Conservation (phyloP, 1,140 invertebrate genomes). For the Polypedilum pembai region DNA sequence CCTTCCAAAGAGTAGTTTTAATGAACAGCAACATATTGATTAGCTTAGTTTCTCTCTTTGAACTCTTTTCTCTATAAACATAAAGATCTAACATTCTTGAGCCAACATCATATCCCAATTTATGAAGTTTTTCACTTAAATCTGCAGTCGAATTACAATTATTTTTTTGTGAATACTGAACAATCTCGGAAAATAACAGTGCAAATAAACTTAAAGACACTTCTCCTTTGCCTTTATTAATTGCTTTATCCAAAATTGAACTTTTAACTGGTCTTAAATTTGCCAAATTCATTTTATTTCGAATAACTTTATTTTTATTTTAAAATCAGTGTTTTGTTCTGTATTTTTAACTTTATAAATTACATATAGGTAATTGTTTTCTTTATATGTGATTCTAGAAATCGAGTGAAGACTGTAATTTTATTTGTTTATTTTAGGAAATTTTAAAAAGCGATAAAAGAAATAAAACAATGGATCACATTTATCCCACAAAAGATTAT, state of each 20-base stretch:
- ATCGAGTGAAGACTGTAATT: no score
- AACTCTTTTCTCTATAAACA: slow-evolving; percentile 85
- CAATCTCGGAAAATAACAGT: slow-evolving; percentile 93
- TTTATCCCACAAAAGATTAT: slow-evolving; percentile 22
- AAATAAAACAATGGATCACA: not conserved
- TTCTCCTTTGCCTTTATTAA: slow-evolving; percentile 87
- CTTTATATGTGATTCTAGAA: no score
- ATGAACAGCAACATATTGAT: slow-evolving; percentile 93
- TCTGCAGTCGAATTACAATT: slow-evolving; percentile 90
- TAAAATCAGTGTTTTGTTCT: no score
- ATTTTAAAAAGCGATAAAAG: not conserved
- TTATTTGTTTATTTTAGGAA: no score
- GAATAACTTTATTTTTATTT: not conserved
- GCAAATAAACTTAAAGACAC: slow-evolving; percentile 90
- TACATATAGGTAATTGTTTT: no score
- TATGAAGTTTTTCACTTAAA: slow-evolving; percentile 64
- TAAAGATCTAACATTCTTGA: slow-evolving; percentile 87
- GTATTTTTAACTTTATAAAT: no score
- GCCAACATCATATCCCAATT: slow-evolving; percentile 92
- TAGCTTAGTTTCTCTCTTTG: slow-evolving; percentile 92
- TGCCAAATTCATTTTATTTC: slow-evolving; percentile 31
- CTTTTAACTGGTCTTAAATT: slow-evolving; percentile 50
- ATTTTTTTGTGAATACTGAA: slow-evolving; percentile 97
- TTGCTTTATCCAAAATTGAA: slow-evolving; percentile 83
- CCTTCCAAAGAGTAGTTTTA: slow-evolving; percentile 95